These are phyloP conservation scores for Drosophila parabipectinata DNA, from an alignment of 1,140 invertebrate genomes.

Conservation along the genomic window DNA sequence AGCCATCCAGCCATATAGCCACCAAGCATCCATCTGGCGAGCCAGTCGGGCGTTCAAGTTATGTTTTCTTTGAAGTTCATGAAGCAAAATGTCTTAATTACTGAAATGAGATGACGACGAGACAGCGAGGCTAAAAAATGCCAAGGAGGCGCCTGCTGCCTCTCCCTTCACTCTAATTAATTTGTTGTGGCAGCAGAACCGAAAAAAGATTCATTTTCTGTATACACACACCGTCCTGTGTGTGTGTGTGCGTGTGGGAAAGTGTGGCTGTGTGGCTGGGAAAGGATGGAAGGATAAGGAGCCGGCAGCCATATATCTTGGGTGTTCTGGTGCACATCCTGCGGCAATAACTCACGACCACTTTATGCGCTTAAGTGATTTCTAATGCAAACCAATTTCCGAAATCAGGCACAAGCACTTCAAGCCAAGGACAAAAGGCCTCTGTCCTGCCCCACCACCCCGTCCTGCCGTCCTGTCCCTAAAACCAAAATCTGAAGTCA, in stretches of 20 bases:
- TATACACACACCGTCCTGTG: background rate
- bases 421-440: slow-evolving; percentile 57
- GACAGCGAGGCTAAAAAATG: slow-evolving; percentile 8
- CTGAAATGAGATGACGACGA: slow-evolving; percentile 57
- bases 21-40: slow-evolving; percentile 39
- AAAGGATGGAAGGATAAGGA: slow-evolving; percentile 1
- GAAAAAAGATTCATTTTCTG: slow-evolving; percentile 3
- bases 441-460: background rate
- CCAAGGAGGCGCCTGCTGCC: no score
- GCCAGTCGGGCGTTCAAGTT: slow-evolving; percentile 51
- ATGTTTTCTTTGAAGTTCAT: slow-evolving; percentile 71
- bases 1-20: background rate
- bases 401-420: slow-evolving; percentile 80
- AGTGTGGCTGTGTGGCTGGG: background rate
- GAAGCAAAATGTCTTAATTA: slow-evolving; percentile 79
- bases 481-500: slow-evolving; percentile 30
- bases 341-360: slow-evolving; percentile 79
- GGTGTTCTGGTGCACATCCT: slow-evolving; percentile 69
- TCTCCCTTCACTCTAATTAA: slow-evolving; percentile 55
- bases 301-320: slow-evolving; percentile 1
- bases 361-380: slow-evolving; percentile 82
- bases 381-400: slow-evolving; percentile 82
- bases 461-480: background rate
- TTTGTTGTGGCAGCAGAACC: slow-evolving; percentile 44
- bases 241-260: no score